Percentiles rank a stretch among this genome's conserved stretches.
Conservation (phyloP, 2,888 invertebrate species). For the Eurytoma adleriae region DNA sequence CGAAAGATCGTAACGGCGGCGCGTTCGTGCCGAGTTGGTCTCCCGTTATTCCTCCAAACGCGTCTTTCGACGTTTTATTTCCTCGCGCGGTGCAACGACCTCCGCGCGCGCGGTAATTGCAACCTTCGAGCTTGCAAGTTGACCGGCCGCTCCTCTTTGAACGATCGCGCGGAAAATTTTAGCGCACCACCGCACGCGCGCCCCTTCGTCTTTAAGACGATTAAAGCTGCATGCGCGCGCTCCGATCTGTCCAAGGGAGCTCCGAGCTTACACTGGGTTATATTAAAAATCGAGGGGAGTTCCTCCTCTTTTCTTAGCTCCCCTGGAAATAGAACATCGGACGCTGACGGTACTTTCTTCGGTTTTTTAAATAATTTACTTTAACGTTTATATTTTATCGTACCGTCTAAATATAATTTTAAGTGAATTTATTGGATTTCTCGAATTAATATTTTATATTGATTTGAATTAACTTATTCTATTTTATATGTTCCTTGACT, state of each 20-base stretch:
- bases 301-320: not conserved
- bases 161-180: constrained; percentile 37
- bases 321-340: not conserved
- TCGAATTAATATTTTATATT: too few relatives aligned
- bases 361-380: too few relatives aligned
- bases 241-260: constrained; percentile 27
- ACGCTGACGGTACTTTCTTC: not conserved
- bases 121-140: constrained; percentile 38
- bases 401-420: too few relatives aligned
- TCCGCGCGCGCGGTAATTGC: constrained; percentile 28
- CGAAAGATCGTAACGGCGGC: not conserved
- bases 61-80: constrained; percentile 22
- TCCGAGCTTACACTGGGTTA: not conserved
- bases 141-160: constrained; percentile 37
- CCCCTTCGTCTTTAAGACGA: constrained; percentile 23
- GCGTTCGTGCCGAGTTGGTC: too few relatives aligned
- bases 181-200: not conserved
- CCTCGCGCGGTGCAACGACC: constrained; percentile 33
- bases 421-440: too few relatives aligned
- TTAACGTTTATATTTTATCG: too few relatives aligned
- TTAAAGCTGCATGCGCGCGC: constrained; percentile 20
- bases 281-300: constrained; percentile 24
- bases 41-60: constrained; percentile 8
- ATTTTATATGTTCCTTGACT: too few relatives aligned
- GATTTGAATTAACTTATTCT: too few relatives aligned